Conservation (phyloP, 2,888 invertebrate genomes). For the Zeuzera pyrina region DNA sequence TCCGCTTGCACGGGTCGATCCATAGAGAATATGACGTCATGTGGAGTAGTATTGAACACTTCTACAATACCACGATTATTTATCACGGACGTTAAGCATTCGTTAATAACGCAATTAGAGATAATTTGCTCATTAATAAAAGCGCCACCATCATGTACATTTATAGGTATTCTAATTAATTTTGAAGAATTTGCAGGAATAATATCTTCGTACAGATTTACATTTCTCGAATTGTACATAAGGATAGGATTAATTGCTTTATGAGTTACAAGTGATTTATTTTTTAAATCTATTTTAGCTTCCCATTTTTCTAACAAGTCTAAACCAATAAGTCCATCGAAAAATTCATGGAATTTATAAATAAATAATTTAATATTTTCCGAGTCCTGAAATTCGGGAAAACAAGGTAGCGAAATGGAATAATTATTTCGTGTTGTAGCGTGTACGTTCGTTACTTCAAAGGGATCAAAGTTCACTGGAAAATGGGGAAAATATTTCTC, state of each 20-base stretch:
- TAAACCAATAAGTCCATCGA: constrained; percentile 21
- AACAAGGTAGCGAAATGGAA: constrained; percentile 19
- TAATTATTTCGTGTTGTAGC: constrained; percentile 16
- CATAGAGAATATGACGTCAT: constrained; percentile 13
- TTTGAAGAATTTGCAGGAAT: constrained; percentile 18
- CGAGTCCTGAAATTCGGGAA: constrained; percentile 12
- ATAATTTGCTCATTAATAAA: constrained; percentile 13
- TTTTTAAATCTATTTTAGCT: constrained; percentile 17
- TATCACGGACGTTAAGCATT: constrained; percentile 21
- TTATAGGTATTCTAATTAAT: constrained; percentile 16
- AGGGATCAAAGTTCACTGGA: constrained; percentile 12
- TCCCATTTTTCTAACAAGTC: constrained; percentile 19
- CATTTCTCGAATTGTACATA: constrained; percentile 17
- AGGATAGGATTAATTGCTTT: constrained; percentile 10
- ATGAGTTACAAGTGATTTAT: constrained; percentile 11
- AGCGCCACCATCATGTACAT: constrained; percentile 14
- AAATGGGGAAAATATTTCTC: constrained; percentile 4
- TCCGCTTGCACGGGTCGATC: constrained; percentile 9
- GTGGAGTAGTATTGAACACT: constrained; percentile 13
- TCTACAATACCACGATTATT: too few relatives aligned
- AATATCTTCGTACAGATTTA: constrained; percentile 19
- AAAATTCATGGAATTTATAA: constrained; percentile 22
- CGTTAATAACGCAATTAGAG: constrained; percentile 16
- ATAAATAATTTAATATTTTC: constrained; percentile 15
- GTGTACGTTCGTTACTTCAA: constrained; percentile 16